Base-by-base conservation (phyloP, 2,797 vertebrate genomes). In the Decapterus maruadsi region DNA sequence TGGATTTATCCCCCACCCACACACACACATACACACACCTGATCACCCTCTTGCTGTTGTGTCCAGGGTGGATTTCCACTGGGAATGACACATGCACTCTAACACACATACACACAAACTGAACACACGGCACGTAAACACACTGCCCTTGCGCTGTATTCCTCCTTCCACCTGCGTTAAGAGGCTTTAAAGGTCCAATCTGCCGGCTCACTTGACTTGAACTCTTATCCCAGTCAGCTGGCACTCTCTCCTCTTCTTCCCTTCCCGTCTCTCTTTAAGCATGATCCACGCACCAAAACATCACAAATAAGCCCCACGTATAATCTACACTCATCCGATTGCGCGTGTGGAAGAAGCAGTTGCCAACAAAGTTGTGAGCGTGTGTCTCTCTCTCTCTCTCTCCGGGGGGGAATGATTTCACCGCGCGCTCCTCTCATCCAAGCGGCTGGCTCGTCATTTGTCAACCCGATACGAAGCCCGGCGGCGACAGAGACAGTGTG, bases 141-240 rank as follows among this genome's bases (percentile, higher is more conserved):
- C 84, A 57, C 84, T 76, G 56, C 77, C 72, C 70, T 78, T 17
- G 75, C 72, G 80, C 80, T 68, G 75, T 89, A 77, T 89, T 88
- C 85, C 83, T 75, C 78, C 87, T 86, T 89, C 90, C 92, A 89
- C 87, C 83, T 84, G 92, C 84, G 86, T 91, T 95, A 95, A 95
- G 94, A 94, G 86, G 94, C 94, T 95, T 95, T 95, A 74, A 90
- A 87, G 80, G 90, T 93, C 85, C 90, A 92, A 91, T 93, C 94
- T 92, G 93, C 91, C 90, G 87, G 80, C 84, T 94, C 91, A 90
- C 90, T 94, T 86, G 91, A 93, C 92, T 92, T 91, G 89, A 94
- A 90, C 90, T 94, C 93, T 94, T 92, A 94, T 93, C 93, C 93
- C 90, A 91, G 92, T 94, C 87, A 94, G 88, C 85, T 76, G 83